Evolutionary conservation across 2,797 vertebrate genomes (phyloP).

Genomic region (Threskiornis aethiopicus): DNA sequence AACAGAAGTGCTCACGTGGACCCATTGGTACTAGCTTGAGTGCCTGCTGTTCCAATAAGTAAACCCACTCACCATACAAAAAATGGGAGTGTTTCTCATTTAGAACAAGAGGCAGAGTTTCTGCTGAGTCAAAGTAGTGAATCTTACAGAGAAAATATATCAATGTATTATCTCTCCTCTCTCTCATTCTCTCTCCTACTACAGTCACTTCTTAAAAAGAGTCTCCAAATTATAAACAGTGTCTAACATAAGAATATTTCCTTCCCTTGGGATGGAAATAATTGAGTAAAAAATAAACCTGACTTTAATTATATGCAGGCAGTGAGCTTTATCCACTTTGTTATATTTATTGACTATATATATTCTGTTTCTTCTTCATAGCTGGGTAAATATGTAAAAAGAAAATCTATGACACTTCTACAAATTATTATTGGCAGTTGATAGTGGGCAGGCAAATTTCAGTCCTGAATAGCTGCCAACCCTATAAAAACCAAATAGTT

Average conservation of each 20-base stretch:
- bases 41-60: background rate
- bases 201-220: background rate
- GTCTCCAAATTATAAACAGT: background rate
- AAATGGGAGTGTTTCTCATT: background rate
- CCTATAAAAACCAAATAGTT: background rate
- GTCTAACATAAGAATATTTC: background rate
- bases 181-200: background rate
- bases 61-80: background rate
- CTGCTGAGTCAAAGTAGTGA: background rate
- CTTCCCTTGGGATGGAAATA: background rate
- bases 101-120: background rate
- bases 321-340: background rate
- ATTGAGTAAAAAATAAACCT: background rate
- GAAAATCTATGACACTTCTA: background rate
- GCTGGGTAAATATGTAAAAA: background rate
- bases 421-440: background rate
- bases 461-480: background rate
- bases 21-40: background rate
- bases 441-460: background rate
- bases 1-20: background rate
- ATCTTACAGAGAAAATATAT: background rate
- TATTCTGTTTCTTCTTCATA: background rate
- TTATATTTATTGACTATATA: background rate
- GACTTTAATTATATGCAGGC: background rate
- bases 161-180: background rate